Base-by-base conservation (phyloP, 1,140 invertebrate species). In the Caenorhabditis brenneri region DNA sequence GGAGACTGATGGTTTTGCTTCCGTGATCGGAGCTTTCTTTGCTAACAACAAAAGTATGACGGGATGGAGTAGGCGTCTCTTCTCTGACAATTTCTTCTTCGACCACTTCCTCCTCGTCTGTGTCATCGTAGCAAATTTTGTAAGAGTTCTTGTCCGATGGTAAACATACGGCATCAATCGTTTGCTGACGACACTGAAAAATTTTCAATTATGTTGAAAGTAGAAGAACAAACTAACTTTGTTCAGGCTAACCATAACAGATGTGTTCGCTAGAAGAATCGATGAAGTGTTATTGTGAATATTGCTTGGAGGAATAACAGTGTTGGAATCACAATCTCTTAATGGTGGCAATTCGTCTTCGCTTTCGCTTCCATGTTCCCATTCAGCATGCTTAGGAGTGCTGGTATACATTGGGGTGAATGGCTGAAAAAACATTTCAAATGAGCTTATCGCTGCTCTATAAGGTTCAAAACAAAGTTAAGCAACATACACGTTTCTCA, bases 101-200 rank as follows among this genome's bases (percentile, higher is more conserved):
- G 6, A 7, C 29, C 9, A 65, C 58, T 65, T 65, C 58, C 19
- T 65, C 58, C 19, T 65, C 58, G 36, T 65, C 58, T 4, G 58
- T 65, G 58, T 65, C 58, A n/a, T 65, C 58, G 31, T 65, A 65
- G n/a, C 58, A 65, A 22, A 65, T 65, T 65, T 39, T 65, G 33
- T 65, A 65, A n/a, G 31, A 36, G n/a, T 65, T 65, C n/a, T 65
- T 65, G n/a, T 33, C n/a, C 7, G 27, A 33, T 19, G 31, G 31
- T 12, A 33, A 9, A 31, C 12, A 65, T 36, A 65, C 22, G n/a
- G 58, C 58, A 22, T 65, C 58, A 3, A 36, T 65, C 2, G 58
- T 65, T 65, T 65, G n/a, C 9, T 65, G 58, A 36, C n/a, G 58
- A n/a, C 29, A 36, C 58, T 65, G 31, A 16, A 39, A 65, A 0